These are phyloP conservation scores for Drosophila asahinai DNA, from an alignment of 1,140 invertebrate species.

Conservation along the genomic window DNA sequence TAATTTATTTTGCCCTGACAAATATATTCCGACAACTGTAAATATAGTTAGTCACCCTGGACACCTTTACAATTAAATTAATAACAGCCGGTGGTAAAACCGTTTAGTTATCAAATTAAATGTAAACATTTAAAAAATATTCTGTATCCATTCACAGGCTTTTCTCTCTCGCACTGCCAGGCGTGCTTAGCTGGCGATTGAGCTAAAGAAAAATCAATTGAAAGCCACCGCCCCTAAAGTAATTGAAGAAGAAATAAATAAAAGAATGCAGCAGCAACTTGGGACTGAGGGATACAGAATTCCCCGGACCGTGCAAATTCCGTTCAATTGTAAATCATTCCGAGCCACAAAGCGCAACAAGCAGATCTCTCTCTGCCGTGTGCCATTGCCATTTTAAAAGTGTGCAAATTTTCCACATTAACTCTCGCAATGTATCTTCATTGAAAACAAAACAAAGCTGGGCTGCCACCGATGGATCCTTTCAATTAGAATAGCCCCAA, in stretches of 20 bases:
- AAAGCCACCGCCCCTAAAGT: neutral
- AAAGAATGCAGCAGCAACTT: neutral
- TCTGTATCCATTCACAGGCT: no score
- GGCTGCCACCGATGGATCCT: slow-evolving; percentile 7
- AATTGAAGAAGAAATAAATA: slow-evolving; percentile 4
- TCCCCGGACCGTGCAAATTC: neutral
- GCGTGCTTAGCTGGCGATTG: no score
- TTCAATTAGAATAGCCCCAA: slow-evolving; percentile 37
- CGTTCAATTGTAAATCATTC: slow-evolving; percentile 10
- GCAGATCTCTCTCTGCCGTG: neutral
- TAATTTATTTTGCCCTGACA: no score
- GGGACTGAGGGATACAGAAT: neutral
- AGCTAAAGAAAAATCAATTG: neutral
- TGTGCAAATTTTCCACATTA: slow-evolving; percentile 39
- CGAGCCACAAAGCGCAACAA: slow-evolving; percentile 17
- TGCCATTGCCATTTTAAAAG: slow-evolving; percentile 1
- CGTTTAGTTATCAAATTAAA: no score
- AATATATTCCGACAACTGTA: no score
- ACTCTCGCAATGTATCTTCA: slow-evolving; percentile 69
- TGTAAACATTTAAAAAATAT: no score
- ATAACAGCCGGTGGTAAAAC: no score
- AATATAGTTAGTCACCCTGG: no score
- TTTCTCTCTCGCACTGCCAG: no score
- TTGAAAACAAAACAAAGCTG: slow-evolving; percentile 26
- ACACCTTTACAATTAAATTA: no score